phyloP scores from a whole-genome alignment of 2,797 vertebrate genomes.

The Pangasius sanitwongsei region DNA sequence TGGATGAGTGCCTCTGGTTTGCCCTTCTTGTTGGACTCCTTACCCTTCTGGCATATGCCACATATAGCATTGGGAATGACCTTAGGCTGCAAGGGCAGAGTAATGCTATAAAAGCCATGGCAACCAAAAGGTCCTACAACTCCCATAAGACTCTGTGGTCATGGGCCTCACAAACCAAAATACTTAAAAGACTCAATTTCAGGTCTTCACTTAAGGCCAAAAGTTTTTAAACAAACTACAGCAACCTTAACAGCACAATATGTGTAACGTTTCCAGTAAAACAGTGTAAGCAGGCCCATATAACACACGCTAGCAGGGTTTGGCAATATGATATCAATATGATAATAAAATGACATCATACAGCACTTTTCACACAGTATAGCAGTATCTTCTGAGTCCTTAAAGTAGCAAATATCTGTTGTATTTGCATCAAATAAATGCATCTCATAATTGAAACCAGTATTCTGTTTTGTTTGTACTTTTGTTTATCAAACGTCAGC shows the following conservation, averaged over 20 bases:
- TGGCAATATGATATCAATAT: not conserved
- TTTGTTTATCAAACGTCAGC: not conserved
- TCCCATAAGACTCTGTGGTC: constrained; percentile 51
- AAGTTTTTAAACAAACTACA: not conserved
- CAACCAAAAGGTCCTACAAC: constrained; percentile 68
- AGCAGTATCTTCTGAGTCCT: not conserved
- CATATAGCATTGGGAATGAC: constrained; percentile 99
- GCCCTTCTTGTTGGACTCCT: constrained; percentile 97
- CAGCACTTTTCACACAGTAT: not conserved
- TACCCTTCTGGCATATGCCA: constrained; percentile 99
- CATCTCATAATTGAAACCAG: not conserved
- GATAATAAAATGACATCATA: not conserved
- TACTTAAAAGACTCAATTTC: not conserved
- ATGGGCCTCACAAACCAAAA: constrained; percentile 23
- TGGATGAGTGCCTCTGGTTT: constrained; percentile 96
- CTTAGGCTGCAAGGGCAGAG: constrained; percentile 99
- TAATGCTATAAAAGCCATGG: constrained; percentile 90
- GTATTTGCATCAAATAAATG: not conserved
- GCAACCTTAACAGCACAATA: not conserved
- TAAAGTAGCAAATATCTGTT: not conserved
- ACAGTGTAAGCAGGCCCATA: not conserved
- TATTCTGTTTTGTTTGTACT: not conserved
- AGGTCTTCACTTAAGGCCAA: not conserved
- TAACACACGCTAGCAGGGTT: not conserved
- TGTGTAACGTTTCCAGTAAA: not conserved